Base-by-base conservation (phyloP, 2,888 invertebrate species). In the Cynaeus angustus region DNA sequence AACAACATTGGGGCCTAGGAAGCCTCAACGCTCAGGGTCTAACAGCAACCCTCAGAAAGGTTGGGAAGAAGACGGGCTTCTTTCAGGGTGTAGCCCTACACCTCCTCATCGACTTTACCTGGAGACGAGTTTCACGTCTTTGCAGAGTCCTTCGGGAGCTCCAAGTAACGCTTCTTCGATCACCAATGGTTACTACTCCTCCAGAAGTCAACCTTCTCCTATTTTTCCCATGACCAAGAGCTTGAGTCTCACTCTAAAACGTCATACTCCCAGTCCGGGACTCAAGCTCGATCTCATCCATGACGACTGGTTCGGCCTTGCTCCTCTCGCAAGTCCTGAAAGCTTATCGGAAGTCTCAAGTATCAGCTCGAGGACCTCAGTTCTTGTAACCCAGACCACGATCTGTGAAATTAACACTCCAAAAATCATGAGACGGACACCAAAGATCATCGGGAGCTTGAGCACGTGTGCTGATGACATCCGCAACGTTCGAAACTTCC, bases 261-360 rank as follows among this genome's bases (percentile, higher is more conserved):
- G 75, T 16, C 74, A 75, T 14, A 73, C 75, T 0, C 67, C 67
- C 9, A 75, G 75, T 70, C 77, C 77, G 1, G 71, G 53, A 7
- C 52, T 65, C 12, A 85, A 85, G 72, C 82, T 88, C 1, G 89
- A 89, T 75, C 80, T 89, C 21, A 85, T 89, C 45, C 88, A 89
- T 75, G 90, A 91, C 74, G 90, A 90, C 76, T 91, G 91, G 90
- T 87, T 89, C 72, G 90, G 91, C 0, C 84, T 90, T 70, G 95
- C 94, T 0, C 94, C 95, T 0, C 82, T 95, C 14, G 95, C 95
- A 7, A 93, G 94, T 58, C 94, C 94, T 0, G 94, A 95, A 82
- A 93, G 93, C 0, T 84, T 95, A 9, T 94, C 93, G 0, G 94
- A 94, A 82, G 89, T 92, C n/a, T 93, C 93, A 1, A 92, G 93